Base-by-base conservation (phyloP, 2,113 vertebrate species). In the Papio anubis region DNA sequence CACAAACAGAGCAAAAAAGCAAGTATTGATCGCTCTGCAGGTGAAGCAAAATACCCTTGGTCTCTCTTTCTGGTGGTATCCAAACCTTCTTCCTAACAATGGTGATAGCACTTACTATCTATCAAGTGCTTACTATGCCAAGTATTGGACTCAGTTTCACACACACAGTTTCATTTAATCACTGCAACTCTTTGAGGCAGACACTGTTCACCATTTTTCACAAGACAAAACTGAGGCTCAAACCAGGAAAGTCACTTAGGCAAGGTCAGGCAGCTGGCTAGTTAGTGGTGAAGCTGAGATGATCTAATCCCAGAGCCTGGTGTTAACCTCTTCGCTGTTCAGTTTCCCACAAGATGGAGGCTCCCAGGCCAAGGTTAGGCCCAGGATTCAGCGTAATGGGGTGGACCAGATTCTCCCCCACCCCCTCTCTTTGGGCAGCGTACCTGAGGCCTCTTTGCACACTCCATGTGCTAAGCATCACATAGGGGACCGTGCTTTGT, bases 401-500 rank as follows among this genome's bases (percentile, higher is more conserved):
- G 11, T 8, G 7, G 11, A n/a, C 57, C n/a, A 30, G 64, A 48
- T 8, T 78, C 38, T 75, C 48, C 30, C n/a, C 20, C 3, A 1
- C 21, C 5, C 1, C 2, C 64, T 8, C 21, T 4, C 21, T 30
- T 35, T 13, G 23, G 64, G 68, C 40, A 11, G 30, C 2, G 1
- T 11, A 6, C 10, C 1, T 2, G 27, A 38, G 43, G 17, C 32
- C 27, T 50, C 66, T 84, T 12, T 64, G 70, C 88, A 72, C 7
- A 3, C 38, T 48, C 32, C 66, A 5, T 6, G 25, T 10, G 9
- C 30, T 20, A 17, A 48, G 5, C 5, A 27, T 66, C 66, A 9
- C 18, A 4, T 1, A 5, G 8, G 20, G 40, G 9, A n/a, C 70
- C 1, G 0, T 1, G 43, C 30, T 70, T 80, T 6, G 1, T 10